Evolutionary conservation across 2,797 vertebrate genomes (phyloP).

Genomic region (Coregonus suidteri): DNA sequence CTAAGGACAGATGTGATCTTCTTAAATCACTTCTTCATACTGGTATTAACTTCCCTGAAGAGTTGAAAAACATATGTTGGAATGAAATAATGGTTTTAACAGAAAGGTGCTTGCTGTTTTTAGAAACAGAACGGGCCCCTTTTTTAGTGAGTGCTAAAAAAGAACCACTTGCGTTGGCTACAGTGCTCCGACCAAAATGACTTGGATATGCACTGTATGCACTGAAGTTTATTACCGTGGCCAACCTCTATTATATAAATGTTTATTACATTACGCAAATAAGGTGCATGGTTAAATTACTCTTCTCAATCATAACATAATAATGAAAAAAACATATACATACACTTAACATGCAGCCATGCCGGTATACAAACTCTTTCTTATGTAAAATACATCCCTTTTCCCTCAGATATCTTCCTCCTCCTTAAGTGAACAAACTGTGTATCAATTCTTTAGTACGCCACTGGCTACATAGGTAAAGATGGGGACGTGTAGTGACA

Average conservation of each 20-base stretch:
- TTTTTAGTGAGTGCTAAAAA: not conserved
- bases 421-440: slow-evolving; percentile 66
- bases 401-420: slow-evolving; percentile 49
- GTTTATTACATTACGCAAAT: slow-evolving; percentile 26
- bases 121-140: not conserved
- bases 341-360: slow-evolving; percentile 37
- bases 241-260: not conserved
- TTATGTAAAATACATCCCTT: slow-evolving; percentile 37
- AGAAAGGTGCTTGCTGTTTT: not conserved
- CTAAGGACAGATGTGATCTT: slow-evolving; percentile 33
- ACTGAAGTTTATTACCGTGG: no score
- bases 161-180: not conserved
- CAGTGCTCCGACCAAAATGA: not conserved
- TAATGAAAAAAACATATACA: slow-evolving; percentile 32
- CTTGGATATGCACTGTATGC: not conserved
- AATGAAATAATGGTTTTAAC: slow-evolving; percentile 24
- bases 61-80: slow-evolving; percentile 26
- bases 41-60: slow-evolving; percentile 24
- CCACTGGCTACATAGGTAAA: slow-evolving; percentile 75
- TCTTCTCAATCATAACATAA: slow-evolving; percentile 22
- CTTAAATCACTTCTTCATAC: slow-evolving; percentile 33
- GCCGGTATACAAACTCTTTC: slow-evolving; percentile 23
- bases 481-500: slow-evolving; percentile 72
- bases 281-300: not conserved
- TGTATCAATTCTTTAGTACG: slow-evolving; percentile 71